Evolutionary conservation across 2,113 vertebrate genomes (phyloP), one percentile per base, ranked within the genome.

Genomic region (Eublepharis macularius): DNA sequence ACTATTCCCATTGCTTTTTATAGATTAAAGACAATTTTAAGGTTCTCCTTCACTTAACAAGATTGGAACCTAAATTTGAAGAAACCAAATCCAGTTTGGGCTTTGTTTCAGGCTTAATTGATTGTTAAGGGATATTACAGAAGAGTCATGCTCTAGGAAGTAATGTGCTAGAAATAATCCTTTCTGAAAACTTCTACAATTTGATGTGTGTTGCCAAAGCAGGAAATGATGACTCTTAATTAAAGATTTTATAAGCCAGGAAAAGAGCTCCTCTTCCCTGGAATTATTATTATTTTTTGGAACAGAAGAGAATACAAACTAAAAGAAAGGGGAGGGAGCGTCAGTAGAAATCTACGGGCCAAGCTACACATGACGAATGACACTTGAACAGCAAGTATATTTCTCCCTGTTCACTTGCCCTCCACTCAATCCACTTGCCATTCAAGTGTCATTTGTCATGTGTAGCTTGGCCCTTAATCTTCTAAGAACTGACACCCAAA

Each of bases 71-170:
- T 88, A 90, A 49, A 92, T 89, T 85, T 92, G 72, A 92, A 93
- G 65, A 80, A 79, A 83, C 89, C 92, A 86, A 74, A 51, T 91
- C 32, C 66, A 16, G 88, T 82, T 84, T n/a, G 14, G 81, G 88
- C 83, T 91, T 94, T 91, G 73, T 93, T 92, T 94, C 87, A 89
- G 82, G 57, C 86, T 86, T 97, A 96, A 96, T 94, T 97, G 95
- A 96, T 96, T 95, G 91, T 92, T 95, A 93, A 93, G 90, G 89
- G 82, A 88, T 94, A 92, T 93, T 91, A 86, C n/a, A 94, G 88
- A 84, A 51, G 75, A 83, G 86, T 94, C 91, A 91, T 94, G 90
- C 88, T 95, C 79, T 88, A 94, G 85, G 84, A 95, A 89, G 80
- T 92, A 94, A 95, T 88, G 92, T 93, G 88, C 83, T 88, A 86